phyloP scores from a whole-genome alignment of 2,888 invertebrate species.

The Drosophila rubida region DNA sequence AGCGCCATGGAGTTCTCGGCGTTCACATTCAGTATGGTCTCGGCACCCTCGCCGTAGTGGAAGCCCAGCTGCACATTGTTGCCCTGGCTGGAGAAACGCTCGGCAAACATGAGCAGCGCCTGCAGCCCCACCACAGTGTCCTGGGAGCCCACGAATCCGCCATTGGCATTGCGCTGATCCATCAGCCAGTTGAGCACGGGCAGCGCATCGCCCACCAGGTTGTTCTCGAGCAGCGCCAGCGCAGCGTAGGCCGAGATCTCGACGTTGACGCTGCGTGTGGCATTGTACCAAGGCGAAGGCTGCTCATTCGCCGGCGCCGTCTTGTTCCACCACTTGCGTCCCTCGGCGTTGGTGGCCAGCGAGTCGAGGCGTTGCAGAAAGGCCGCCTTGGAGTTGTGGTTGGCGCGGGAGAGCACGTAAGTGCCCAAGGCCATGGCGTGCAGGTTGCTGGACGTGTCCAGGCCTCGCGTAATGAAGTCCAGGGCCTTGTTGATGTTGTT shows the following conservation, averaged over 20 bases:
- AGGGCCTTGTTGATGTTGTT: conserved; percentile 91
- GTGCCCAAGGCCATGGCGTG: conserved; percentile 92
- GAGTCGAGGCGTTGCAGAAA: conserved; percentile 88
- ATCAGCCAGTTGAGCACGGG: conserved; percentile 90
- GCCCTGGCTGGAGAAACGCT: conserved; percentile 86
- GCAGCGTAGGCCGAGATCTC: conserved; percentile 96
- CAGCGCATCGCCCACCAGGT: conserved; percentile 83
- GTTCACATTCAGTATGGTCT: conserved; percentile 88
- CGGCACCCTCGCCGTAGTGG: conserved; percentile 85
- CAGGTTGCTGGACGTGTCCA: conserved; percentile 88
- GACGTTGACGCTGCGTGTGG: conserved; percentile 89
- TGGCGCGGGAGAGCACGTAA: conserved; percentile 91
- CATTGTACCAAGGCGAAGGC: conserved; percentile 88
- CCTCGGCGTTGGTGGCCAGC: conserved; percentile 86
- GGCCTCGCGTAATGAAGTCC: conserved; percentile 90
- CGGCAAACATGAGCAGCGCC: conserved; percentile 87
- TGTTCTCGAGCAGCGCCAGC: conserved; percentile 88
- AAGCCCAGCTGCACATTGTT: conserved; percentile 87
- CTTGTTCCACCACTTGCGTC: conserved; percentile 94
- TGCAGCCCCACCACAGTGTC: conserved; percentile 91
- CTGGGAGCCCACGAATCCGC: conserved; percentile 91
- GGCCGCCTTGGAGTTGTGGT: conserved; percentile 89
- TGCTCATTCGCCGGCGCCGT: conserved; percentile 86
- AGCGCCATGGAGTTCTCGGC: conserved; percentile 92
- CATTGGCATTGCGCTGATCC: conserved; percentile 88